Evolutionary conservation across 2,797 vertebrate genomes (phyloP).

Genomic region (Catostomus latipinnis): DNA sequence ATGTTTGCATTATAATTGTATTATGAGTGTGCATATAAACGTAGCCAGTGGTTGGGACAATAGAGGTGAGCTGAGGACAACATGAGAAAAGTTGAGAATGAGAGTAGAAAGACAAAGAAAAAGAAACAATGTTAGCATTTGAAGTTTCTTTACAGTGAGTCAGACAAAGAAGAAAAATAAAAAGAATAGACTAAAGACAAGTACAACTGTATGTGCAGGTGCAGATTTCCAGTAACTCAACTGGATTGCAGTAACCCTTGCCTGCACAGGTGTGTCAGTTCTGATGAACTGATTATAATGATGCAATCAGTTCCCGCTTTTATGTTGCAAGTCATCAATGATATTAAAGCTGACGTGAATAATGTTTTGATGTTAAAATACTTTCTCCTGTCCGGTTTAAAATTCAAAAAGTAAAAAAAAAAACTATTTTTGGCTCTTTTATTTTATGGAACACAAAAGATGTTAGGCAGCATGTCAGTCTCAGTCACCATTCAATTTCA

Average conservation of each 20-base stretch:
- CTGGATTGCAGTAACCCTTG: conserved; percentile 14
- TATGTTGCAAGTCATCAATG: not conserved
- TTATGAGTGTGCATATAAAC: too few species aligned
- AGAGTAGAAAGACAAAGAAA: conserved; percentile 6
- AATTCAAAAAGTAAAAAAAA: too few species aligned
- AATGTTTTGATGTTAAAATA: too few species aligned
- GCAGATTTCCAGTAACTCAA: not conserved
- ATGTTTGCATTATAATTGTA: too few species aligned
- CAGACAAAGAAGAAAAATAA: conserved; percentile 23
- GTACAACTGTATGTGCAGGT: not conserved
- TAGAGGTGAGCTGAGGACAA: conserved; percentile 19
- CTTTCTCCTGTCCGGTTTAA: too few species aligned
- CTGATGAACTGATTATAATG: conserved; percentile 22
- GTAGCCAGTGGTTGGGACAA: not conserved
- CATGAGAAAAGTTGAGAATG: not conserved
- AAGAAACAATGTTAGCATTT: not conserved
- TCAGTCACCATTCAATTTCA: too few species aligned
- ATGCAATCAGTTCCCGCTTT: not conserved
- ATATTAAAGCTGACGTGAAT: too few species aligned
- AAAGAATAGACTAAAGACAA: conserved; percentile 27
- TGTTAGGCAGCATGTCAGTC: too few species aligned
- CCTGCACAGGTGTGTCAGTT: conserved; percentile 14
- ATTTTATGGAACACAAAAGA: too few species aligned
- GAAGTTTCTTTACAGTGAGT: conserved; percentile 20
- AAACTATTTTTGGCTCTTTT: too few species aligned